A percentile compares a stretch with the other conserved stretches of the same genome.
Conservation (phyloP, 1,140 invertebrate species). For the Drosophila santomea region DNA sequence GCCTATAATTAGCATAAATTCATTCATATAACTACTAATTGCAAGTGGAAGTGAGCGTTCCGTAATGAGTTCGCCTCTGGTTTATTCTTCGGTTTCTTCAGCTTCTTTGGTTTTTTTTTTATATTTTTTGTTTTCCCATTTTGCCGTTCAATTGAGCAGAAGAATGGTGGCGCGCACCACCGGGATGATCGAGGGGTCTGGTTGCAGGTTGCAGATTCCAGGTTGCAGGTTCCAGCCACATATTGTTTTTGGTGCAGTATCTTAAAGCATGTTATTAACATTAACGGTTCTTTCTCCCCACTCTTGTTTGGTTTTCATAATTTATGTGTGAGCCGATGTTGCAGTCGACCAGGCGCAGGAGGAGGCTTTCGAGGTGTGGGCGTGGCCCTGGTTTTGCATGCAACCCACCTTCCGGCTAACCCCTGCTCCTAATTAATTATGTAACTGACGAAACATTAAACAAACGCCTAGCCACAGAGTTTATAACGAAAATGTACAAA, state of each 20-base stretch:
- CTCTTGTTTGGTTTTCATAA: conserved; percentile 73
- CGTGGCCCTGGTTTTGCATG: conserved; percentile 75
- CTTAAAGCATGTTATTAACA: conserved; percentile 74
- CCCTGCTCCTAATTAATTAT: conserved; percentile 67
- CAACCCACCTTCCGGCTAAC: conserved; percentile 26
- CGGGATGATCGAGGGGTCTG: conserved; percentile 12
- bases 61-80: conserved; percentile 67
- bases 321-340: conserved; percentile 72
- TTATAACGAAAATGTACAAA: conserved; percentile 22
- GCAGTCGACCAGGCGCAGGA: conserved; percentile 4
- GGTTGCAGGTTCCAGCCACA: conserved; percentile 13
- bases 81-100: conserved; percentile 1
- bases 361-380: conserved; percentile 30
- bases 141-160: conserved; percentile 52
- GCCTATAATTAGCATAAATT: conserved; percentile 81
- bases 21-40: conserved; percentile 81
- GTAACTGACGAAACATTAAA: conserved; percentile 58
- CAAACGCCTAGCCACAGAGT: conserved; percentile 23
- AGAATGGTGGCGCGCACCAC: conserved; percentile 35
- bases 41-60: conserved; percentile 75
- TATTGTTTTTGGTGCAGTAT: conserved; percentile 65
- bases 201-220: background rate
- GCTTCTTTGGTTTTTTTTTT: background rate
- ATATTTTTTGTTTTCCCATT: conserved; percentile 1
- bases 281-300: conserved; percentile 66